A percentile compares a stretch with the other conserved stretches of the same genome.
Conservation (phyloP, 1,140 invertebrate species). For the Acromyrmex heyeri region DNA sequence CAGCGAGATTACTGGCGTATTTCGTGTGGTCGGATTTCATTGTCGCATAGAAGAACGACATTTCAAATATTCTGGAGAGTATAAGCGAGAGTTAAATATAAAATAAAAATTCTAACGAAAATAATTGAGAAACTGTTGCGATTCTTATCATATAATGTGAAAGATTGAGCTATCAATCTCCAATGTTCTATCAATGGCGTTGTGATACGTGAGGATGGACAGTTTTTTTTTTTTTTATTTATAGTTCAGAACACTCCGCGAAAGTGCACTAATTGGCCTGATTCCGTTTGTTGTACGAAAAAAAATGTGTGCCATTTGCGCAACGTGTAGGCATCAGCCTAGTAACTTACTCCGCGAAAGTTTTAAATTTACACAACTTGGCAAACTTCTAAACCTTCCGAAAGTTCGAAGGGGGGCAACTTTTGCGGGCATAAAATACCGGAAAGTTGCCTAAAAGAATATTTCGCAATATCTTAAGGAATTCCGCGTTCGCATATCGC, state of each 20-base stretch:
- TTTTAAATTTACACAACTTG: slow-evolving; percentile 74
- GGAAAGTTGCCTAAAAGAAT: slow-evolving; percentile 65
- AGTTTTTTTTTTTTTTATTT: slow-evolving; percentile 1
- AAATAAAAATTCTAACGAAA: background rate
- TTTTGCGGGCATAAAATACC: slow-evolving; percentile 49
- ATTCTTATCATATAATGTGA: background rate
- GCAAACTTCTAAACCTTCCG: slow-evolving; percentile 48
- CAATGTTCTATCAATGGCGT: background rate
- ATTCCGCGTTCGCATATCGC: slow-evolving; percentile 36
- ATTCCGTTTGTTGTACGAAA: slow-evolving; percentile 34
- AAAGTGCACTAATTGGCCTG: slow-evolving; percentile 31
- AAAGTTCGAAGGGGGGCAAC: slow-evolving; percentile 61
- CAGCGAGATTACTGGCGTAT: slow-evolving; percentile 35
- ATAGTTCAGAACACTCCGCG: background rate
- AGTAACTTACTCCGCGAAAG: slow-evolving; percentile 63
- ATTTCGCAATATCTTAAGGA: slow-evolving; percentile 51
- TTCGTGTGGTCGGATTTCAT: slow-evolving; percentile 25
- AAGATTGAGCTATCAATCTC: background rate
- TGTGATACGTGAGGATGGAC: background rate
- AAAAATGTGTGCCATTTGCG: slow-evolving; percentile 37
- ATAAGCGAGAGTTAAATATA: background rate
- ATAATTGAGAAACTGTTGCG: background rate
- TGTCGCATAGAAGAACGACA: slow-evolving; percentile 18
- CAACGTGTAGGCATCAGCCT: slow-evolving; percentile 40
- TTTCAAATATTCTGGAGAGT: slow-evolving; percentile 1